phyloP scores from a whole-genome alignment of 1,140 invertebrate species.

The Lepidurus apus region DNA sequence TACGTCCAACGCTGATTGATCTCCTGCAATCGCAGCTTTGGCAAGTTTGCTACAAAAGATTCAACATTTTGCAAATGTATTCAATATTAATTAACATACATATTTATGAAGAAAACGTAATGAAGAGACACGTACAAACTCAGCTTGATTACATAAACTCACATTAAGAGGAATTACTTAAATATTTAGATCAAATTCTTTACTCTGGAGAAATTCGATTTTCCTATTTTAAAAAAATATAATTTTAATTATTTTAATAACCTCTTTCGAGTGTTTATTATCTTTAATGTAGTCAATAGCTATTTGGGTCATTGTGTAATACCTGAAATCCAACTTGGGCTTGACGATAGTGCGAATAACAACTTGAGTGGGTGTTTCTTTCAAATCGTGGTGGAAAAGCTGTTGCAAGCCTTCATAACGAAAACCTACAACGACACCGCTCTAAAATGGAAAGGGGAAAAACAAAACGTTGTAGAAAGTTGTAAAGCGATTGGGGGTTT shows the following conservation, averaged over 20 bases:
- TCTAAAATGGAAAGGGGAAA: background rate
- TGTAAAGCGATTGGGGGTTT: background rate
- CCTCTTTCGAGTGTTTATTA: too few relatives aligned
- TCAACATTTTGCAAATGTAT: background rate
- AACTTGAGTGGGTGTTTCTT: background rate
- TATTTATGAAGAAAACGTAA: background rate
- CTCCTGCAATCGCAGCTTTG: background rate
- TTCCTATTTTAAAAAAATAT: too few relatives aligned
- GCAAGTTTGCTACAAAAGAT: background rate
- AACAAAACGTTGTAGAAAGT: conserved; percentile 3
- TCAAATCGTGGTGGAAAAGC: conserved; percentile 3
- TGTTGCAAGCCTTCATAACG: background rate
- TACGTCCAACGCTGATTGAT: background rate
- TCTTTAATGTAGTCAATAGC: too few relatives aligned
- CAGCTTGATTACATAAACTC: too few relatives aligned
- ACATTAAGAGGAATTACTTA: too few relatives aligned
- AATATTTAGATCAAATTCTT: too few relatives aligned
- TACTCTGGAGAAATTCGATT: too few relatives aligned
- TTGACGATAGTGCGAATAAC: background rate
- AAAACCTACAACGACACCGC: background rate
- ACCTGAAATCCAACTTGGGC: conserved; percentile 1
- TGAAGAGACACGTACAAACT: too few relatives aligned
- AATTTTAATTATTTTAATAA: too few relatives aligned
- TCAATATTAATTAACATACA: background rate
- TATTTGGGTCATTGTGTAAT: background rate